Evolutionary conservation across 2,113 vertebrate species (phyloP).

Genomic region (Oncorhynchus nerka): DNA sequence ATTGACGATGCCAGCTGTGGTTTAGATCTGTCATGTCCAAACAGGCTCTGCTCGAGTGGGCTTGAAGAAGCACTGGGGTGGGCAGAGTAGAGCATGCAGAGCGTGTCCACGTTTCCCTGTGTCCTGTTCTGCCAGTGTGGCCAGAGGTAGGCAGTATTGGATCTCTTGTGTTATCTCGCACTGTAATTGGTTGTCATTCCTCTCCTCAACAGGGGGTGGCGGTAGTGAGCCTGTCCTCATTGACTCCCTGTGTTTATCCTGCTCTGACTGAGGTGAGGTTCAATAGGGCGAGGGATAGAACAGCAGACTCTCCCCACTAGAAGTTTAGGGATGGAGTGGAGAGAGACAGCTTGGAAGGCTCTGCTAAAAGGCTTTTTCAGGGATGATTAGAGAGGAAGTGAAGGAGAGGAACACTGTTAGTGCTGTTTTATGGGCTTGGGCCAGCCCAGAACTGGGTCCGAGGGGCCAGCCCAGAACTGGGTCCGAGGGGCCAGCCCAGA

Average conservation of each 20-base stretch:
- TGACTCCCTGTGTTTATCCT: slow-evolving; percentile 33
- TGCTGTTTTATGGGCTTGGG: too few relatives aligned
- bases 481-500: too few relatives aligned
- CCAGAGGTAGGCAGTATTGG: neutral
- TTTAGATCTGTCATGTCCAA: neutral
- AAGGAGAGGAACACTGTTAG: neutral
- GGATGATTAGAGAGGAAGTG: neutral
- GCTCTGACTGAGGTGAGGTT: slow-evolving; percentile 28
- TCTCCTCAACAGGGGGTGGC: slow-evolving; percentile 32
- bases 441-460: neutral
- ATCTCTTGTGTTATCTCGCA: neutral
- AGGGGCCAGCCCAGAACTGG: too few relatives aligned
- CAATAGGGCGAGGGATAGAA: slow-evolving; percentile 40
- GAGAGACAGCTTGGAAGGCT: neutral
- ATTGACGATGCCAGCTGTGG: slow-evolving; percentile 18
- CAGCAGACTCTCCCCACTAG: slow-evolving; percentile 35
- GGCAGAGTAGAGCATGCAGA: neutral
- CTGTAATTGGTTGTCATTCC: neutral
- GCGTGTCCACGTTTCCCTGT: neutral
- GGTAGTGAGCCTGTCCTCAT: slow-evolving; percentile 43
- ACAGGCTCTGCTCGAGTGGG: slow-evolving; percentile 18
- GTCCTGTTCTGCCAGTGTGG: neutral
- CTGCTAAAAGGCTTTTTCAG: neutral
- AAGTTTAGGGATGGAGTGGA: slow-evolving; percentile 25
- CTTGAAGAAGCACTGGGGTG: neutral